Conservation (phyloP, 2,888 invertebrate species). For the Lasioglossum figueresi region DNA sequence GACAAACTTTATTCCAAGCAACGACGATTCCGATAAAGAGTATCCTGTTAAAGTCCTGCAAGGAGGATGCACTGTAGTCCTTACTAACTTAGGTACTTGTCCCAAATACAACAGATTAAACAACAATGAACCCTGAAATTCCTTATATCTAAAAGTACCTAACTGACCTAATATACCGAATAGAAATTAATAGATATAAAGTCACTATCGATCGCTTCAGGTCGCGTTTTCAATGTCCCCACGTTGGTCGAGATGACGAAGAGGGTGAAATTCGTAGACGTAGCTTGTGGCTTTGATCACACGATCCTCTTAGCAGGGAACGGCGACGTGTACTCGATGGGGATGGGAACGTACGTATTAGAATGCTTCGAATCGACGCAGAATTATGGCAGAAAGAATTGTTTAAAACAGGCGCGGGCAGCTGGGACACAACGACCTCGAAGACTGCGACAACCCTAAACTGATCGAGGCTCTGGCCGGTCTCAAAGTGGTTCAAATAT, state of each 20-base stretch:
- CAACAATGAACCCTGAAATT: background rate
- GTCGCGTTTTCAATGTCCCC: slow-evolving; percentile 88
- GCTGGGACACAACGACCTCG: slow-evolving; percentile 91
- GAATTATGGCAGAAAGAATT: slow-evolving; percentile 3
- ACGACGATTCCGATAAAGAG: slow-evolving; percentile 67
- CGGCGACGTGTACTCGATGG: slow-evolving; percentile 93
- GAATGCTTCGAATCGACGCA: background rate
- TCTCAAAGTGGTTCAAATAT: slow-evolving; percentile 88
- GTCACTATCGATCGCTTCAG: slow-evolving; percentile 72
- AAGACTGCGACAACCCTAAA: slow-evolving; percentile 87
- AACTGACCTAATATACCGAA: background rate
- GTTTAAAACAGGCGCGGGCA: slow-evolving; percentile 90
- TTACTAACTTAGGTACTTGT: slow-evolving; percentile 80
- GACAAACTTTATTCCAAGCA: slow-evolving; percentile 71
- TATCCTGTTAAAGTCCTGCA: slow-evolving; percentile 75
- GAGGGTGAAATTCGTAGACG: slow-evolving; percentile 86
- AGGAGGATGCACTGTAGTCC: slow-evolving; percentile 73
- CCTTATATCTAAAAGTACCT: background rate
- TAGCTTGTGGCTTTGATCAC: slow-evolving; percentile 93
- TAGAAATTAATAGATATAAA: background rate
- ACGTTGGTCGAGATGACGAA: slow-evolving; percentile 85
- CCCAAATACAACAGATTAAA: background rate
- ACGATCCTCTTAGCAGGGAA: slow-evolving; percentile 88
- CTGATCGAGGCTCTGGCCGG: slow-evolving; percentile 91
- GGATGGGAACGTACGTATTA: slow-evolving; percentile 90